phyloP scores from a whole-genome alignment of 2,888 invertebrate species.

The Epirrhoe tristata region DNA sequence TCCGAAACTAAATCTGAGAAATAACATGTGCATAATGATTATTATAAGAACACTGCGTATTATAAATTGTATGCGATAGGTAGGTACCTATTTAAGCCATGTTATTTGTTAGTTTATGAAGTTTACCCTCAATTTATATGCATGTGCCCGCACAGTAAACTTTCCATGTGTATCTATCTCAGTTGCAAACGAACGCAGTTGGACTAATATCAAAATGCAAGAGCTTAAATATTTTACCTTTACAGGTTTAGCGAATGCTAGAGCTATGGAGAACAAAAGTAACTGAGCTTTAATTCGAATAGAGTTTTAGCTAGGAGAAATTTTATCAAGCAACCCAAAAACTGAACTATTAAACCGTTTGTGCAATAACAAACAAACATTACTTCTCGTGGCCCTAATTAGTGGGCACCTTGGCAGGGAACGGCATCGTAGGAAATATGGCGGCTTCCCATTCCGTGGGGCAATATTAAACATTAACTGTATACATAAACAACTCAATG shows the following conservation, averaged over 20 bases:
- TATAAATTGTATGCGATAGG: too few relatives aligned
- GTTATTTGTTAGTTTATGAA: not conserved
- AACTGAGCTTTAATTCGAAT: not conserved
- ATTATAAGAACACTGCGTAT: too few relatives aligned
- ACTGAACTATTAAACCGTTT: constrained; percentile 36
- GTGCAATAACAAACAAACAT: constrained; percentile 40
- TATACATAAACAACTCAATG: constrained; percentile 48
- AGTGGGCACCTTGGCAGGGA: constrained; percentile 44
- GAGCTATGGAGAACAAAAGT: not conserved
- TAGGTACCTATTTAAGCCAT: not conserved
- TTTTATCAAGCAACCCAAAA: constrained; percentile 7
- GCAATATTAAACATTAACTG: constrained; percentile 48
- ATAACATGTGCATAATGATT: too few relatives aligned
- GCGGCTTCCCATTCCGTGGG: constrained; percentile 40
- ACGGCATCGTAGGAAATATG: constrained; percentile 43
- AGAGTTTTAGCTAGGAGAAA: constrained; percentile 1
- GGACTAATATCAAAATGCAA: not conserved
- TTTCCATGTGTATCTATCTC: not conserved
- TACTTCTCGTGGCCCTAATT: constrained; percentile 44
- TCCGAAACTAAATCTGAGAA: too few relatives aligned
- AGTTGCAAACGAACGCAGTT: not conserved
- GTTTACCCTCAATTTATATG: not conserved
- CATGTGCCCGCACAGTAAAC: not conserved
- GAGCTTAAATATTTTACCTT: not conserved
- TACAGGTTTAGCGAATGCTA: not conserved